Base-by-base conservation (phyloP, 2,113 vertebrate genomes). In the Nesogale talazaci region DNA sequence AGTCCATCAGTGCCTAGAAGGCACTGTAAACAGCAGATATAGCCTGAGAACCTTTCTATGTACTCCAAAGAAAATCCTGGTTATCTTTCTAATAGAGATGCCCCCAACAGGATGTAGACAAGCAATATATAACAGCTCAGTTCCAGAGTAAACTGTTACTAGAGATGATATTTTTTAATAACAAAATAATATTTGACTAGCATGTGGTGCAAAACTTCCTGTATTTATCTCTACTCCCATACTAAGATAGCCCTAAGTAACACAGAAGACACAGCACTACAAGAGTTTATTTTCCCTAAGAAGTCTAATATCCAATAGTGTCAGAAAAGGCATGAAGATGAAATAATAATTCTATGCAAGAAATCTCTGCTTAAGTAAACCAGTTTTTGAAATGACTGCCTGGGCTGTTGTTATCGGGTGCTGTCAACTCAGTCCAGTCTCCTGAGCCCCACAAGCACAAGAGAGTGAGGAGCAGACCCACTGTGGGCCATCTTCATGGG, bases 11-110 rank as follows among this genome's bases (percentile, higher is more conserved):
- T 52, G 5, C 46, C 46, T 52, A 52, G 46, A 52, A 52, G 46
- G 5, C 9, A 52, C 46, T 12, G 14, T 52, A 52, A 86, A 6
- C 59, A 61, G 59, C 22, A 19, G 59, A 19, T 19, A 5, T 61
- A 61, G 46, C 46, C 46, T 52, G 46, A 52, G 46, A 61, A 12
- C 59, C 63, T 88, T 40, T 34, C n/a, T 79, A 1, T 42, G 27
- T n/a, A 67, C n/a, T 56, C 87, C 80, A 88, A 79, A 29, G 74
- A 75, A 6, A 91, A 76, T n/a, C 85, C 9, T 61, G 46, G 63
- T 52, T 31, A 78, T 14, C 42, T 34, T 87, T 82, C n/a, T 77
- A 84, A 75, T 61, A 92, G 69, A 95, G 77, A 84, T 81, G 31
- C 16, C 17, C 70, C 46, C 9, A 5, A 52, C 46, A 52, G 46